These are phyloP conservation scores for Battus philenor DNA, from an alignment of 1,140 invertebrate genomes.

Conservation along the genomic window DNA sequence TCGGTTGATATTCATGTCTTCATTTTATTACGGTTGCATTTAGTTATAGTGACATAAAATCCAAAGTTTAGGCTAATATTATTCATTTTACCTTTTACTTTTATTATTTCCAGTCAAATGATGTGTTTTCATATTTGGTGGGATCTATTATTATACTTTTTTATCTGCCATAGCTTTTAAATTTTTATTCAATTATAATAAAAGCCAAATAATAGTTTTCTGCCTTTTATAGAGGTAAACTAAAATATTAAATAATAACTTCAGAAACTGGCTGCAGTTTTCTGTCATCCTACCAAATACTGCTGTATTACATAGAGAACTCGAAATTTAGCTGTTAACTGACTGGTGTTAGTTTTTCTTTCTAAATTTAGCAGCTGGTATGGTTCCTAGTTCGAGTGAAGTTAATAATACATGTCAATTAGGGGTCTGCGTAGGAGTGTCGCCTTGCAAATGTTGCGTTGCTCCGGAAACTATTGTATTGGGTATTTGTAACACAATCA, in stretches of 20 bases:
- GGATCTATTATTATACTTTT: constrained; percentile 15
- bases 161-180: constrained; percentile 14
- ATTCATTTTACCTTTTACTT: constrained; percentile 46
- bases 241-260: background rate
- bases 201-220: constrained; percentile 15
- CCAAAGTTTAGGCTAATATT: constrained; percentile 74
- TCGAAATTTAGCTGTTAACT: constrained; percentile 37
- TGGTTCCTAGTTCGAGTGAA: constrained; percentile 77
- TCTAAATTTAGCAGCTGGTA: constrained; percentile 76
- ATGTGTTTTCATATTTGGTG: constrained; percentile 32
- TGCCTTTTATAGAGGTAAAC: constrained; percentile 1
- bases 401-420: constrained; percentile 77
- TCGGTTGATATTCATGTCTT: constrained; percentile 51
- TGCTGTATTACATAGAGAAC: constrained; percentile 5
- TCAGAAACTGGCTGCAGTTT: constrained; percentile 4
- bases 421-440: constrained; percentile 70
- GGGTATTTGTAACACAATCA: constrained; percentile 15
- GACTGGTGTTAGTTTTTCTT: constrained; percentile 54
- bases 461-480: constrained; percentile 26
- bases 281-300: constrained; percentile 9
- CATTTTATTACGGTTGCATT: constrained; percentile 69
- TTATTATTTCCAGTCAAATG: constrained; percentile 47
- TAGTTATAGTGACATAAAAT: constrained; percentile 74
- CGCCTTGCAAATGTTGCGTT: constrained; percentile 49
- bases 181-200: constrained; percentile 3